Percentiles rank a stretch among this genome's conserved stretches.
phyloP scores from a whole-genome alignment of 2,888 invertebrate species.

The Orgyia antiqua region DNA sequence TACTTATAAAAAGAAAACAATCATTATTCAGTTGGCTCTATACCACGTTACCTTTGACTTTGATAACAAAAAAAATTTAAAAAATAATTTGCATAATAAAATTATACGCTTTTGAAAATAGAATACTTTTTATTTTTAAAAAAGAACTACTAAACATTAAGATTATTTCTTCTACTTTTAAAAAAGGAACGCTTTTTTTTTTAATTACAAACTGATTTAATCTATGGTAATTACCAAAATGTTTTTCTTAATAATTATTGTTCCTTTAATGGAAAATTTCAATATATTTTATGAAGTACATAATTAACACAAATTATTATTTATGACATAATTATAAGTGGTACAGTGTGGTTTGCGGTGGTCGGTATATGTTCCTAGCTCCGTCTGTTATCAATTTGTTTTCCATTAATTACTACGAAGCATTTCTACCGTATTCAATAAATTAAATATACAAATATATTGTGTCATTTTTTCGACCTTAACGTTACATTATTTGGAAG shows the following conservation, averaged over 20 bases:
- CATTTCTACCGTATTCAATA: conserved; percentile 79
- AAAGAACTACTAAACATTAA: too few species aligned
- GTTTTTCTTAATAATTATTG: background rate
- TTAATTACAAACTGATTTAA: too few species aligned
- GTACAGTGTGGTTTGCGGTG: conserved; percentile 35
- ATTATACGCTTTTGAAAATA: too few species aligned
- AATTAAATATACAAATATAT: conserved; percentile 75
- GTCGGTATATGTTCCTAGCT: conserved; percentile 77
- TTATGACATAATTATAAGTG: conserved; percentile 29
- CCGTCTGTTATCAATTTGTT: conserved; percentile 70
- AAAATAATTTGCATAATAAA: too few species aligned
- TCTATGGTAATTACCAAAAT: background rate
- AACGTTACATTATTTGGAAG: background rate
- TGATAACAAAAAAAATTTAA: too few species aligned
- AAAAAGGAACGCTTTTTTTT: too few species aligned
- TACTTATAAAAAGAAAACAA: conserved; percentile 14
- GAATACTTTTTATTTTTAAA: too few species aligned
- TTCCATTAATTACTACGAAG: conserved; percentile 71
- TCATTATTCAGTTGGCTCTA: too few species aligned
- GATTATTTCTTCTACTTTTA: too few species aligned
- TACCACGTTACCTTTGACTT: too few species aligned
- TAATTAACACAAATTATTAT: background rate
- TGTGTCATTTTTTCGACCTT: conserved; percentile 9
- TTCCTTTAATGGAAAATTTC: too few species aligned
- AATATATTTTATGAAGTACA: too few species aligned